Conservation (phyloP, 37 sponge, comb jelly and placozoan species). For the Corticium candelabrum region DNA sequence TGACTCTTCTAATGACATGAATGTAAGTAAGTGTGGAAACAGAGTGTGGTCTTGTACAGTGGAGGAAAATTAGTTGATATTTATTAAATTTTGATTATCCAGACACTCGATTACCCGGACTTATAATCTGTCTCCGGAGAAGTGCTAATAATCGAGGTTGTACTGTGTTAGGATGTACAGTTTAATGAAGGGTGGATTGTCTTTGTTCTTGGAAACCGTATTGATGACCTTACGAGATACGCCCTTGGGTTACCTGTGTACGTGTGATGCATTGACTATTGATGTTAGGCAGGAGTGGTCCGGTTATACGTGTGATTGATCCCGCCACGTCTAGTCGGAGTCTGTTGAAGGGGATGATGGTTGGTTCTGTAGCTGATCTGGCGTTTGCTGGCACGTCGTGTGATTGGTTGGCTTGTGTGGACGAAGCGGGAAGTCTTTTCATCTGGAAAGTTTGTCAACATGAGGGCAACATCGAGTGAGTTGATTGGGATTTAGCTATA, state of each 20-base stretch:
- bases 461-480: conserved; percentile 14
- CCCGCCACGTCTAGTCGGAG: conserved; percentile 33
- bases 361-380: conserved; percentile 53
- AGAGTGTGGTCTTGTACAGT: too few relatives aligned
- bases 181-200: too few relatives aligned
- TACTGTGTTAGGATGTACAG: too few relatives aligned
- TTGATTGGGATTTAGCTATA: neutral
- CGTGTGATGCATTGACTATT: neutral
- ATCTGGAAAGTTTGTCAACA: conserved; percentile 47
- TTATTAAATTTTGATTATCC: too few relatives aligned
- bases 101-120: too few relatives aligned
- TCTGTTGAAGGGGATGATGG: conserved; percentile 56
- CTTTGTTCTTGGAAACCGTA: too few relatives aligned
- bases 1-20: too few relatives aligned
- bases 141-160: too few relatives aligned
- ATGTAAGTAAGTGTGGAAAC: too few relatives aligned
- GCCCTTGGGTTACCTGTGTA: neutral
- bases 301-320: conserved; percentile 66
- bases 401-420: conserved; percentile 59
- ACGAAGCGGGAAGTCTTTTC: conserved; percentile 66
- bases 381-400: conserved; percentile 52
- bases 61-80: too few relatives aligned
- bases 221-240: too few relatives aligned
- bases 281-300: conserved; percentile 40
- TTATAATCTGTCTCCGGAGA: too few relatives aligned